Evolutionary conservation across 1,140 invertebrate species (phyloP).

Genomic region (Eciton burchellii): DNA sequence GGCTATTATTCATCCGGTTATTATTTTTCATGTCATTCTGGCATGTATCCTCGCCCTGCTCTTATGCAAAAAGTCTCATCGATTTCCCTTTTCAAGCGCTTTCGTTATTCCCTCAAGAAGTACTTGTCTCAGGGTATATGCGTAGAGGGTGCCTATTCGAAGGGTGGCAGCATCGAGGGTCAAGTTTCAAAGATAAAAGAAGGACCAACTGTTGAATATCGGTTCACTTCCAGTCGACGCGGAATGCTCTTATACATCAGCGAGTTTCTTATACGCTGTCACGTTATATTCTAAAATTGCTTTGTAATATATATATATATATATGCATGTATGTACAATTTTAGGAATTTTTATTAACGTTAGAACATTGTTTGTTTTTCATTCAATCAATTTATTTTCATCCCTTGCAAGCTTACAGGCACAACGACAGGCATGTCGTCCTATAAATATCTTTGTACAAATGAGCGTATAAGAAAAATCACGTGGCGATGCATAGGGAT

Average conservation of each 20-base stretch:
- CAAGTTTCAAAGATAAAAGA: slow-evolving; percentile 84
- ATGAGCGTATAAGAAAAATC: not conserved
- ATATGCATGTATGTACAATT: not conserved
- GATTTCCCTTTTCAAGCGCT: slow-evolving; percentile 39
- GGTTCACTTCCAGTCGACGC: slow-evolving; percentile 62
- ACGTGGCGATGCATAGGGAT: not conserved
- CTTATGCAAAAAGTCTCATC: slow-evolving; percentile 31
- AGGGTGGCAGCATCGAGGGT: slow-evolving; percentile 70
- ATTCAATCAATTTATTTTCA: not conserved
- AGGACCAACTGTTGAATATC: slow-evolving; percentile 86
- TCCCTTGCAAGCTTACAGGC: not conserved
- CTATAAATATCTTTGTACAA: not conserved
- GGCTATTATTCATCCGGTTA: not conserved
- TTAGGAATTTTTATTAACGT: slow-evolving; percentile 10
- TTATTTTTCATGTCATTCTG: not conserved
- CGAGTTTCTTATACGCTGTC: slow-evolving; percentile 18
- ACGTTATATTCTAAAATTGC: not conserved
- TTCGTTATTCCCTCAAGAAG: slow-evolving; percentile 40
- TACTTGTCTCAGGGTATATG: slow-evolving; percentile 37
- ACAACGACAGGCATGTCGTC: no score
- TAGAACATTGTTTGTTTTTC: not conserved
- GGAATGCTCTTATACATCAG: slow-evolving; percentile 28
- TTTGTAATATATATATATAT: not conserved
- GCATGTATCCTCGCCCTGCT: slow-evolving; percentile 23
- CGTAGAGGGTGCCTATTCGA: slow-evolving; percentile 73